Percentiles rank a stretch among this genome's conserved stretches.
phyloP scores from a whole-genome alignment of 2,797 vertebrate genomes.

The Pelodytes ibericus region DNA sequence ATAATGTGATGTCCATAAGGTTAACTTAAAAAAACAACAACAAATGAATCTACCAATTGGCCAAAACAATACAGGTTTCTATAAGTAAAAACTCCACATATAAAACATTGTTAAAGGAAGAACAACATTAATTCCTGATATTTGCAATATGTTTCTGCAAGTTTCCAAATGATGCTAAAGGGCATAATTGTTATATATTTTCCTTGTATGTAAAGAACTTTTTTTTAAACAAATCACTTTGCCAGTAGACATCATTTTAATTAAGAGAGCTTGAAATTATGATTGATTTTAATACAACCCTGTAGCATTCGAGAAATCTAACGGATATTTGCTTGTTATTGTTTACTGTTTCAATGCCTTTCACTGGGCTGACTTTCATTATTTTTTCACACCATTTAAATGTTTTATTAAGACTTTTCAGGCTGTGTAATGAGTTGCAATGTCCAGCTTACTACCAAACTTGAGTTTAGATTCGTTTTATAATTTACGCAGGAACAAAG shows the following conservation, averaged over 20 bases:
- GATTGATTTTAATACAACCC: conserved; percentile 28
- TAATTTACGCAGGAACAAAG: conserved; percentile 12
- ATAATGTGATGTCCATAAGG: no score
- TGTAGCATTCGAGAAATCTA: not conserved
- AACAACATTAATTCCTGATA: no score
- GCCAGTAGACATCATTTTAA: conserved; percentile 40
- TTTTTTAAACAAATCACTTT: not conserved
- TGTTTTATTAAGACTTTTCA: conserved; percentile 28
- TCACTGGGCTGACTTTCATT: conserved; percentile 33
- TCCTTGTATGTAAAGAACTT: not conserved
- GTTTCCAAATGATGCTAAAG: no score
- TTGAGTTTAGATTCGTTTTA: conserved; percentile 3
- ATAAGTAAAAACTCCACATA: no score
- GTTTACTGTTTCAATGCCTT: conserved; percentile 30
- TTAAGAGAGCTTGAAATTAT: conserved; percentile 56
- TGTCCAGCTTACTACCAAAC: conserved; percentile 5
- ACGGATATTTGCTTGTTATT: not conserved
- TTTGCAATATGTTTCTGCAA: no score
- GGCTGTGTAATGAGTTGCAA: conserved; percentile 18
- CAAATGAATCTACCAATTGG: no score
- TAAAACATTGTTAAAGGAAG: no score
- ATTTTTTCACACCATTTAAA: conserved; percentile 33
- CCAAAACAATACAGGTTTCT: no score
- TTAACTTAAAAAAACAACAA: no score
- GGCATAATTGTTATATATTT: not conserved